phyloP scores from a whole-genome alignment of 2,797 vertebrate species.

The Salarias fasciatus region DNA sequence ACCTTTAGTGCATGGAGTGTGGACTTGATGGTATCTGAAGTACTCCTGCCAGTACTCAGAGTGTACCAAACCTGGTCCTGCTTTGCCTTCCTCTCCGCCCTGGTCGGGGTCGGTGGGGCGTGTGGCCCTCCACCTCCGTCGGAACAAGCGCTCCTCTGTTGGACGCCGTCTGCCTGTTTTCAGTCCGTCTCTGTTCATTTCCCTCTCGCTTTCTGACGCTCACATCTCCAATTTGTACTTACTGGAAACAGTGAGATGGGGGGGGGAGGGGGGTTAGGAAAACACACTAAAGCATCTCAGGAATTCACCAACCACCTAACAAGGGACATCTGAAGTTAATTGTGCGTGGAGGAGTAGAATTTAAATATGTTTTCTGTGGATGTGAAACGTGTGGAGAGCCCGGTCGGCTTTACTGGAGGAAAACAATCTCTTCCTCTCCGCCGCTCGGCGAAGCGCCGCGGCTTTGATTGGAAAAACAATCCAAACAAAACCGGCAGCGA shows the following conservation, averaged over 20 bases:
- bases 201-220: constrained; percentile 28
- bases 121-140: too few species aligned
- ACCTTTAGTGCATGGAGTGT: too few species aligned
- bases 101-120: too few species aligned
- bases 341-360: constrained; percentile 56
- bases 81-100: too few species aligned
- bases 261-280: background rate
- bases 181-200: constrained; percentile 63
- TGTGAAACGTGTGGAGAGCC: constrained; percentile 39
- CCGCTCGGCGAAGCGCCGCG: constrained; percentile 56
- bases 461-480: constrained; percentile 71
- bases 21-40: too few species aligned
- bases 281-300: constrained; percentile 49
- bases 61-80: too few species aligned
- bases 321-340: constrained; percentile 76
- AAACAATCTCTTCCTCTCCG: constrained; percentile 67
- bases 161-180: constrained; percentile 56
- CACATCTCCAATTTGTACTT: constrained; percentile 64
- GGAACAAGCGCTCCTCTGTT: constrained; percentile 50
- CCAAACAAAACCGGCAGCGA: constrained; percentile 39
- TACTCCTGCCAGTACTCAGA: too few species aligned
- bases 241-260: constrained; percentile 50
- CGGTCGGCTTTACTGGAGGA: constrained; percentile 42
- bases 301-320: constrained; percentile 68
- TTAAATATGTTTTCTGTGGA: constrained; percentile 52